These are phyloP conservation scores for Enteromius argenteus DNA, from an alignment of 2,797 vertebrate genomes.

Conservation along the genomic window DNA sequence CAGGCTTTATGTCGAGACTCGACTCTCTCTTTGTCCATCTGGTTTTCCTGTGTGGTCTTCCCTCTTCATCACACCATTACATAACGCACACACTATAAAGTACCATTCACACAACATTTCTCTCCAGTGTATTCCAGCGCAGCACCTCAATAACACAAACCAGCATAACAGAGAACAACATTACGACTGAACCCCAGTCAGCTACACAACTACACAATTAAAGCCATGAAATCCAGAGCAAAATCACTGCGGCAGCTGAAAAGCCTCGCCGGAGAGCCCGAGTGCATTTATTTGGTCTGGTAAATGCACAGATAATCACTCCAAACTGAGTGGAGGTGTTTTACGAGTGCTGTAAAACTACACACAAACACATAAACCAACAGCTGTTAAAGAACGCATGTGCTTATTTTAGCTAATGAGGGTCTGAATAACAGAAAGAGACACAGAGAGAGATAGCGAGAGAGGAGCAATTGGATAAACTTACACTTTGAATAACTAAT, in stretches of 20 bases:
- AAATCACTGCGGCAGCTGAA: conserved; percentile 3
- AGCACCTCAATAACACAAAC: not conserved
- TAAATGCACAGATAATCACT: conserved; percentile 79
- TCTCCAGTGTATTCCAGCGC: not conserved
- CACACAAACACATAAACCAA: conserved; percentile 79
- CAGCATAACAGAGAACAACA: not conserved
- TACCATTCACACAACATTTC: not conserved
- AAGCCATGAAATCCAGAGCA: not conserved
- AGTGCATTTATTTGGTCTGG: conserved; percentile 73
- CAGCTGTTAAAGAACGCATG: conserved; percentile 78
- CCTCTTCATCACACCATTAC: not conserved
- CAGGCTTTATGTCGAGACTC: not conserved
- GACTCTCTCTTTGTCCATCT: conserved; percentile 4
- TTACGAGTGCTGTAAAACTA: conserved; percentile 78
- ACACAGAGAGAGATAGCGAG: not conserved
- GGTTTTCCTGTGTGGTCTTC: conserved; percentile 10
- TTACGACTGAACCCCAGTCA: not conserved
- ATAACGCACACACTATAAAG: not conserved
- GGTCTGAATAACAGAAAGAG: conserved; percentile 46
- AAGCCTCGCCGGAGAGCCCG: not conserved
- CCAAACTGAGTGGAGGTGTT: conserved; percentile 78
- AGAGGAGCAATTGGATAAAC: not conserved
- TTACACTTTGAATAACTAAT: not conserved
- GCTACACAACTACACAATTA: not conserved
- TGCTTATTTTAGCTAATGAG: conserved; percentile 81